phyloP scores from a whole-genome alignment of 2,797 vertebrate species.

The Scomberomorus guttatus region DNA sequence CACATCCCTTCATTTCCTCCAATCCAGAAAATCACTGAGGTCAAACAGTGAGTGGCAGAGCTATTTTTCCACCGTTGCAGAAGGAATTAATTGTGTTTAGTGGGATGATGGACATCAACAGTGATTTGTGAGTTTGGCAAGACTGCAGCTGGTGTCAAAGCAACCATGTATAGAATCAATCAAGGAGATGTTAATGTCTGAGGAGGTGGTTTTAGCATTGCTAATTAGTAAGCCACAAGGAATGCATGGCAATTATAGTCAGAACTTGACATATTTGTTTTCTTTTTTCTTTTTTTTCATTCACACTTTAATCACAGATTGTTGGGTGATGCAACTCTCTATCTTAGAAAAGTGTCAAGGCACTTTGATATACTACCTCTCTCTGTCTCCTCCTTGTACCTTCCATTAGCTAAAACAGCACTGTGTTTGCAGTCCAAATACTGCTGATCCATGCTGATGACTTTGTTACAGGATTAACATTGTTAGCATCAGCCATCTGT shows the following conservation, averaged over 20 bases:
- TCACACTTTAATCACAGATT: slow-evolving; percentile 5
- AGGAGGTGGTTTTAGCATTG: slow-evolving; percentile 35
- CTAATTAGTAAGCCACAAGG: slow-evolving; percentile 40
- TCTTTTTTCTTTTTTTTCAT: background rate
- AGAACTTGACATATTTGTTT: slow-evolving; percentile 21
- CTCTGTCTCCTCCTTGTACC: slow-evolving; percentile 20
- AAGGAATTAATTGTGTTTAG: slow-evolving; percentile 58
- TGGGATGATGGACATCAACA: slow-evolving; percentile 44
- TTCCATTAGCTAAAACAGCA: slow-evolving; percentile 59
- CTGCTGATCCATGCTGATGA: slow-evolving; percentile 85
- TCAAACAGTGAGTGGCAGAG: slow-evolving; percentile 26
- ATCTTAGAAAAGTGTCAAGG: slow-evolving; percentile 34
- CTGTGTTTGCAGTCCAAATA: slow-evolving; percentile 79
- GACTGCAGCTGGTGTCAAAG: slow-evolving; percentile 53
- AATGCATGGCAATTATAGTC: slow-evolving; percentile 35
- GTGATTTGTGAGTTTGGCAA: slow-evolving; percentile 57
- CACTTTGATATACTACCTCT: slow-evolving; percentile 30
- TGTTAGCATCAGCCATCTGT: slow-evolving; percentile 85
- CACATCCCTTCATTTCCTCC: slow-evolving; percentile 21
- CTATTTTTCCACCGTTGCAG: slow-evolving; percentile 47
- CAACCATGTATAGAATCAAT: slow-evolving; percentile 49
- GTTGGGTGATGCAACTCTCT: slow-evolving; percentile 17
- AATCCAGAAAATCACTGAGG: slow-evolving; percentile 32
- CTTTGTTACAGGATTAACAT: slow-evolving; percentile 85
- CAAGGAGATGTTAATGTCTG: slow-evolving; percentile 29